phyloP scores from a whole-genome alignment of 2,888 invertebrate species.

The Halocaridina rubra region DNA sequence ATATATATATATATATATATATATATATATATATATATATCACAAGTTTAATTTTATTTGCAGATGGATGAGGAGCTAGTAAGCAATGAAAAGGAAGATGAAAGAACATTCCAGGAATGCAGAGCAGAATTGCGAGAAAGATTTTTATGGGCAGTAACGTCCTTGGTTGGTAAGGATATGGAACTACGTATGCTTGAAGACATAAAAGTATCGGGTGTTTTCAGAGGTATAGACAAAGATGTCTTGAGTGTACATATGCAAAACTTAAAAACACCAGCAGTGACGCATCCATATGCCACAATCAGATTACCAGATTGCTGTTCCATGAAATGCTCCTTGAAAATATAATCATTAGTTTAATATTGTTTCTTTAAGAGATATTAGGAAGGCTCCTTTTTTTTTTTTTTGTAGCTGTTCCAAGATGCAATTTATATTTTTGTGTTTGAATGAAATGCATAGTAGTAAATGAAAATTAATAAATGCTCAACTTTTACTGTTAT shows the following conservation, averaged over 20 bases:
- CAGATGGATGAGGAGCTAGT: not conserved
- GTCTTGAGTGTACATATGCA: constrained; percentile 30
- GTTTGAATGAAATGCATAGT: no score
- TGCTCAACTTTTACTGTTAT: no score
- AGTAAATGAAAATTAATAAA: no score
- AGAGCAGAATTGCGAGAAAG: constrained; percentile 39
- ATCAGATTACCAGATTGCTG: constrained; percentile 37
- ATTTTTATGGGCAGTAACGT: constrained; percentile 32
- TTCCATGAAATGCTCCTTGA: constrained; percentile 15
- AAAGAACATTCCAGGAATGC: constrained; percentile 9
- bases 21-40: no score
- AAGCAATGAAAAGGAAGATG: not conserved
- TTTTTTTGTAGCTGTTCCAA: no score
- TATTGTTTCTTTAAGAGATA: no score
- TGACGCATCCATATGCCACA: constrained; percentile 3
- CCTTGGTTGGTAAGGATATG: constrained; percentile 10
- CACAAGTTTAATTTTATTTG: not conserved
- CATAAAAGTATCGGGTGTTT: constrained; percentile 15
- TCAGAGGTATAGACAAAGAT: constrained; percentile 40
- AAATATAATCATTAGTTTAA: no score
- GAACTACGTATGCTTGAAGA: constrained; percentile 22
- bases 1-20: no score
- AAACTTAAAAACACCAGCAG: constrained; percentile 24
- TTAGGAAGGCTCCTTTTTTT: no score
- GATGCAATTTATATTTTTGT: no score